These are phyloP conservation scores for Agrochola litura DNA, from an alignment of 2,888 invertebrate genomes.

Conservation along the genomic window DNA sequence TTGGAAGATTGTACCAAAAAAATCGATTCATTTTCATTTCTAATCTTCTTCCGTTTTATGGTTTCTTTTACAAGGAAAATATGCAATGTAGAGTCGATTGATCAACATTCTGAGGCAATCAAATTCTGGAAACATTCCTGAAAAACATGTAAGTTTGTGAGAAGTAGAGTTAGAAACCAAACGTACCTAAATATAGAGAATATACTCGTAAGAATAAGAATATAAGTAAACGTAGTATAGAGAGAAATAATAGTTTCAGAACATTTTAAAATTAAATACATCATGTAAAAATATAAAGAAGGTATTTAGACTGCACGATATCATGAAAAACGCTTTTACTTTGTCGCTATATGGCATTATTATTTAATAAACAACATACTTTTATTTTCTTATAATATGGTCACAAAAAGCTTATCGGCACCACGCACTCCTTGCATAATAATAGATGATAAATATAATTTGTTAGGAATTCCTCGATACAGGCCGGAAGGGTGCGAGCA, in stretches of 20 bases:
- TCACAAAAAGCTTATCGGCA: conserved; percentile 70
- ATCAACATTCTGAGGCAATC: conserved; percentile 21
- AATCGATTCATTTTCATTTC: neutral
- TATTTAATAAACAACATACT: neutral
- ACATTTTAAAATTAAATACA: neutral
- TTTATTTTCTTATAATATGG: conserved; percentile 21
- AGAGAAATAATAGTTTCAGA: neutral
- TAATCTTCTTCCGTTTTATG: neutral
- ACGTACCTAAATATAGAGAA: no score
- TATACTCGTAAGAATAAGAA: no score
- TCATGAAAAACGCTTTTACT: neutral
- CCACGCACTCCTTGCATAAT: conserved; percentile 75
- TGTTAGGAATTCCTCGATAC: conserved; percentile 74
- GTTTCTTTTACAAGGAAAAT: conserved; percentile 19
- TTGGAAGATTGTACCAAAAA: neutral
- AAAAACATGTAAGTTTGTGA: neutral
- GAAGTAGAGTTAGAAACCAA: neutral
- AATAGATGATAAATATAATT: conserved; percentile 78
- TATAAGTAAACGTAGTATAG: no score
- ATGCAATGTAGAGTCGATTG: conserved; percentile 15
- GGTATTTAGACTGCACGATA: neutral
- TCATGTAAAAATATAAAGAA: neutral
- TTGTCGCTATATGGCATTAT: neutral
- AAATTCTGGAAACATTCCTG: conserved; percentile 23
- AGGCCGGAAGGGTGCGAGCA: conserved; percentile 67